Conservation (phyloP, 2,888 invertebrate species). For the Synanthedon formicaeformis region DNA sequence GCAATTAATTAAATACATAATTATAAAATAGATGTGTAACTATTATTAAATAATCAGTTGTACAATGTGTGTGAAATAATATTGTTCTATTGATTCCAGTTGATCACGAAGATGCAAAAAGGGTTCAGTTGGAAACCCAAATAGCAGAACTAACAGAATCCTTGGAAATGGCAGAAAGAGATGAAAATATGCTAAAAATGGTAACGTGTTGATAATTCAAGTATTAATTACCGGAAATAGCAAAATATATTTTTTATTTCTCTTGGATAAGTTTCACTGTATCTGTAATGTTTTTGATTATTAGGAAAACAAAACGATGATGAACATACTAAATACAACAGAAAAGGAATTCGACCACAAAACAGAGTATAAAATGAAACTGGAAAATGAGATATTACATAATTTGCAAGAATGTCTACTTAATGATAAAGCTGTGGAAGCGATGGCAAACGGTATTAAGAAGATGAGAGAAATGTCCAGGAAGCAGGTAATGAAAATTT, state of each 20-base stretch:
- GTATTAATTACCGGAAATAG: too few species aligned
- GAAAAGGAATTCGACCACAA: conserved; percentile 61
- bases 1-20: too few species aligned
- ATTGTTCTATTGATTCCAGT: conserved; percentile 28
- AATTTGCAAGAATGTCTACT: conserved; percentile 76
- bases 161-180: conserved; percentile 73
- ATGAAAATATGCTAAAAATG: conserved; percentile 64
- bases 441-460: conserved; percentile 59
- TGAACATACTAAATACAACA: conserved; percentile 40
- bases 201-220: conserved; percentile 13
- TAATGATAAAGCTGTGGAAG: conserved; percentile 76
- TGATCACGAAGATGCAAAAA: conserved; percentile 65
- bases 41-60: neutral
- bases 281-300: conserved; percentile 9
- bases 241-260: neutral
- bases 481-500: conserved; percentile 43
- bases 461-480: conserved; percentile 60
- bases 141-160: conserved; percentile 68
- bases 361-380: conserved; percentile 57
- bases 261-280: neutral
- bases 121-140: conserved; percentile 60
- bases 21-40: too few species aligned
- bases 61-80: neutral
- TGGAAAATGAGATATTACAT: conserved; percentile 75
- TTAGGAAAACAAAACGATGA: conserved; percentile 63